Base-by-base conservation (phyloP, 2,888 invertebrate species). In the Dermolepida albohirtum region DNA sequence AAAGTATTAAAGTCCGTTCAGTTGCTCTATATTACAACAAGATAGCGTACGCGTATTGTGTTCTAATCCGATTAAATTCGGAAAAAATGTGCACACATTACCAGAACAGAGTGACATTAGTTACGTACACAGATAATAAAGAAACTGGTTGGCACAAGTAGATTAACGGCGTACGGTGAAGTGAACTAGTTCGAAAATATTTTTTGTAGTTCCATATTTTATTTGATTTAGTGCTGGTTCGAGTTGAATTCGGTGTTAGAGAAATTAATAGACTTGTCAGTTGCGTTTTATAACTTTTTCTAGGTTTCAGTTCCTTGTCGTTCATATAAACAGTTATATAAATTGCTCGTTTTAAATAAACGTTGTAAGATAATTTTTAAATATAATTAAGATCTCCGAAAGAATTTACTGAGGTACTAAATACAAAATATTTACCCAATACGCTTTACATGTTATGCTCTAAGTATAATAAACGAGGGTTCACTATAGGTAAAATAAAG, bases 201-300 rank as follows among this genome's bases (percentile, higher is more conserved):
- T 12, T 6, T 11, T 51, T 29, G 11, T n/a, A 2, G 51, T 51
- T 51, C n/a, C 55, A 40, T 11, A 17, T 17, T 55, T 16, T 16
- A 14, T 41, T 16, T 7, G 55, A 22, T n/a, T 40, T 55, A 40
- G 41, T 55, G 40, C 29, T 41, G 41, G 40, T 27, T n/a, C 40
- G 41, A 55, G 55, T 55, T 17, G 55, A 55, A 55, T 55, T 55
- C 55, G 55, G 55, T 55, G 55, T 55, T 17, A 55, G 55, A 17
- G 55, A 17, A 55, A 55, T 55, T 55, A 55, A 55, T 55, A 55
- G 47, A 47, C 8, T 17, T 17, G 47, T 47, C 47, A 47, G 12
- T 17, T 47, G 47, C 47, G 47, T 1, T 47, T 43, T 43, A 14
- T 43, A 12, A 43, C 11, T 43, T 14, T 43, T 43, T 5, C 14